Conservation (phyloP, 2,113 vertebrate species). For the Prunella fulvescens region DNA sequence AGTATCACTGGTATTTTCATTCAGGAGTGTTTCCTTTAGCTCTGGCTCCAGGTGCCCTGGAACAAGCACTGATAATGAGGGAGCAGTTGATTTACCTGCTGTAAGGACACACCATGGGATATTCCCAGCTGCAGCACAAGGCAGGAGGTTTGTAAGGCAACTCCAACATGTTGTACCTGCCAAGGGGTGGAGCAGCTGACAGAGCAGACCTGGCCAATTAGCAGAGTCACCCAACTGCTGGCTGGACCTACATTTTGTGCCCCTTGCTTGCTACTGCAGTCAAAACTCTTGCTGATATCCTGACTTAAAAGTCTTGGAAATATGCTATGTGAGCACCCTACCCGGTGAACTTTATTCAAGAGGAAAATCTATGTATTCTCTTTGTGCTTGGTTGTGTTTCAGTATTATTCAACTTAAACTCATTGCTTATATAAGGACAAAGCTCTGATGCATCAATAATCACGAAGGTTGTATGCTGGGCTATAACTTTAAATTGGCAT, state of each 20-base stretch:
- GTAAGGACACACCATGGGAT: not conserved
- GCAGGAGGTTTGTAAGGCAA: not conserved
- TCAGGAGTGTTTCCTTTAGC: not conserved
- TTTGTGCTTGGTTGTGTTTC: not conserved
- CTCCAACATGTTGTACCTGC: not conserved
- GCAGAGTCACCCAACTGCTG: not conserved
- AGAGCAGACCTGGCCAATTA: not conserved
- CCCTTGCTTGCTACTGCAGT: not conserved
- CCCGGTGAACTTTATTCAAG: not conserved
- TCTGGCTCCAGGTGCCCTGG: not conserved
- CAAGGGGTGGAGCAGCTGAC: not conserved
- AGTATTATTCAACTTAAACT: not conserved
- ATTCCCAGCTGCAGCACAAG: not conserved
- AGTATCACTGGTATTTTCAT: not conserved
- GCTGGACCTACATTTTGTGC: not conserved
- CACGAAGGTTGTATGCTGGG: conserved; percentile 5
- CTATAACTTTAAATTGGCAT: conserved; percentile 44
- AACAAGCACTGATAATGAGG: not conserved
- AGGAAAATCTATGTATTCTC: not conserved
- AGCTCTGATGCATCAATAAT: conserved; percentile 4
- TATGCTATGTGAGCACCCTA: accelerated
- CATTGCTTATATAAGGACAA: not conserved
- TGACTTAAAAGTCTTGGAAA: not conserved
- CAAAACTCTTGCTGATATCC: not conserved
- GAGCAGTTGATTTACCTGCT: not conserved